These are phyloP conservation scores for Vireo altiloquus DNA, from an alignment of 2,113 vertebrate genomes.

Conservation along the genomic window DNA sequence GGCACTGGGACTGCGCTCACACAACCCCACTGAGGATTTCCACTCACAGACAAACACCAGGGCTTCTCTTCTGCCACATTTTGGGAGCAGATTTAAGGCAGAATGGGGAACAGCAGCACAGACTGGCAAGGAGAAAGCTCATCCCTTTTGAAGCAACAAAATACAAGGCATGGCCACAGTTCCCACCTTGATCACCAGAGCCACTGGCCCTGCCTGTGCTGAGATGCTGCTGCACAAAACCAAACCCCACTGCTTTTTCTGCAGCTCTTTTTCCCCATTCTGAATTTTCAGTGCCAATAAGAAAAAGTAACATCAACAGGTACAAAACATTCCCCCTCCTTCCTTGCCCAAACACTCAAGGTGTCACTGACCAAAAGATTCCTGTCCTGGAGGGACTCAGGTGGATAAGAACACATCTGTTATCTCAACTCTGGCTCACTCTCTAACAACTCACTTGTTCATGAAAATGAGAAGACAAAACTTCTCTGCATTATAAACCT, in stretches of 20 bases:
- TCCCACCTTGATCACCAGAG: not conserved
- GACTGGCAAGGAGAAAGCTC: not conserved
- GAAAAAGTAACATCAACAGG: fast-evolving
- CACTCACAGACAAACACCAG: not conserved
- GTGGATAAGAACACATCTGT: fast-evolving
- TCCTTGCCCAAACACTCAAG: not conserved
- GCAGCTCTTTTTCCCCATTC: not conserved
- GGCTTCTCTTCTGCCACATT: not conserved
- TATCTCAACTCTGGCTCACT: not conserved
- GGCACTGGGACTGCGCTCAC: fast-evolving
- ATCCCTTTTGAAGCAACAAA: not conserved
- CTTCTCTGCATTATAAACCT: too few species aligned
- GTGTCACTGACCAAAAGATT: not conserved
- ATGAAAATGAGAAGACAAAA: not conserved
- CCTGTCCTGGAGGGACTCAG: not conserved
- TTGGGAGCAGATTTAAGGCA: not conserved
- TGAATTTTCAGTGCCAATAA: not conserved
- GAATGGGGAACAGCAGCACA: fast-evolving
- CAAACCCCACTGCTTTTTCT: fast-evolving
- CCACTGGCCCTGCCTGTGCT: not conserved
- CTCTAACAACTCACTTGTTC: not conserved
- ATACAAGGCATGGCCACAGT: fast-evolving
- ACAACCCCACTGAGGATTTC: fast-evolving
- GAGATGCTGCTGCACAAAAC: not conserved
- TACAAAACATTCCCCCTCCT: fast-evolving